Percentiles rank a stretch among this genome's conserved stretches.
Evolutionary conservation across 2,113 vertebrate species (phyloP).

Genomic region (Bujurquina vittata): DNA sequence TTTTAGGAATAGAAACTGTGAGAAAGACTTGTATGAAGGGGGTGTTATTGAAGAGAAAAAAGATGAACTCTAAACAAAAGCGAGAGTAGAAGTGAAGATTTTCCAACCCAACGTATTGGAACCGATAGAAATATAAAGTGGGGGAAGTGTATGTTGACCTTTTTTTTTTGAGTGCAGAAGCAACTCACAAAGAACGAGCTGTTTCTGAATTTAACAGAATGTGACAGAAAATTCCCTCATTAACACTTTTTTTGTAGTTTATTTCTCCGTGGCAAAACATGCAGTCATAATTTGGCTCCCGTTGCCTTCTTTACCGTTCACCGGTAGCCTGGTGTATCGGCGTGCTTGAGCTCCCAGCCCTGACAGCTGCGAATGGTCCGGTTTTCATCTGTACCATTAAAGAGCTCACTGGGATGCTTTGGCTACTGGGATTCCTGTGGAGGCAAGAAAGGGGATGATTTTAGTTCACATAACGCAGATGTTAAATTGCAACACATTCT

Average conservation of each 20-base stretch:
- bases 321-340: conserved; percentile 59
- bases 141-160: neutral
- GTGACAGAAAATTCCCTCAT: neutral
- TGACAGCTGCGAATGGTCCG: conserved; percentile 65
- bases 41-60: neutral
- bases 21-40: neutral
- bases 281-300: neutral
- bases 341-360: neutral
- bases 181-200: neutral
- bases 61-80: neutral
- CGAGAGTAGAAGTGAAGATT: neutral
- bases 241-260: neutral
- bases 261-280: neutral
- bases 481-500: neutral
- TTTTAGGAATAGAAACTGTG: conserved; percentile 58
- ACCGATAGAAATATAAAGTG: neutral
- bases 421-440: conserved; percentile 57
- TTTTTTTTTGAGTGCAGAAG: neutral
- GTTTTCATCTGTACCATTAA: conserved; percentile 24
- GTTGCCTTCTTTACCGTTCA: conserved; percentile 54
- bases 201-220: neutral
- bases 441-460: neutral
- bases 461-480: neutral
- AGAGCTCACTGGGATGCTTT: conserved; percentile 13
- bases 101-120: neutral